A percentile compares a stretch with the other conserved stretches of the same genome.
These are phyloP conservation scores for Alviniconcha marisindica DNA, from an alignment of 1,140 invertebrate genomes.

Conservation along the genomic window DNA sequence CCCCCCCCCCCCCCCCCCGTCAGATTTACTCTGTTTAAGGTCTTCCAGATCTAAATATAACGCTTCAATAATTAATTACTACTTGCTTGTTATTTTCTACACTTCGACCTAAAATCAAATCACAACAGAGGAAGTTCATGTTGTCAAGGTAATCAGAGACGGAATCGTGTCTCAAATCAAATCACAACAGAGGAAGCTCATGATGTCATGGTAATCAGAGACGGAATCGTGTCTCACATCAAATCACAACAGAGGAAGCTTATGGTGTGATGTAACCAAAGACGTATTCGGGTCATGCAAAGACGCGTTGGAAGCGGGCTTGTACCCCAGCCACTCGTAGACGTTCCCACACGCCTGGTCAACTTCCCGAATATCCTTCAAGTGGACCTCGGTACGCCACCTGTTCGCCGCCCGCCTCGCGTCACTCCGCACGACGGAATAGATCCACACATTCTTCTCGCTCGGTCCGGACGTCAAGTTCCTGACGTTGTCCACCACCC, in stretches of 20 bases:
- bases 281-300: background rate
- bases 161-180: no score
- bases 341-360: background rate
- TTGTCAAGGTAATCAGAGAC: no score
- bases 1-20: no score
- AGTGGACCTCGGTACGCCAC: background rate
- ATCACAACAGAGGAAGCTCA: background rate
- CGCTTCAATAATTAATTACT: no score
- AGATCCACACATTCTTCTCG: background rate
- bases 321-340: slow-evolving; percentile 27
- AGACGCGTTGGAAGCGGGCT: background rate
- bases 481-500: background rate
- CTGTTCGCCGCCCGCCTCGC: background rate
- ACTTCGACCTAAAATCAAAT: no score
- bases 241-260: background rate
- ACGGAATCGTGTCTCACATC: background rate
- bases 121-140: no score
- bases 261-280: background rate
- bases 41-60: no score
- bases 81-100: no score
- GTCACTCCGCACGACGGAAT: background rate
- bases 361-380: background rate
- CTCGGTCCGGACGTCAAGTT: background rate
- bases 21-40: no score
- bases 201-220: background rate